These are phyloP conservation scores for Phylloscopus whistleri DNA, from an alignment of 2,113 vertebrate genomes.

Conservation along the genomic window DNA sequence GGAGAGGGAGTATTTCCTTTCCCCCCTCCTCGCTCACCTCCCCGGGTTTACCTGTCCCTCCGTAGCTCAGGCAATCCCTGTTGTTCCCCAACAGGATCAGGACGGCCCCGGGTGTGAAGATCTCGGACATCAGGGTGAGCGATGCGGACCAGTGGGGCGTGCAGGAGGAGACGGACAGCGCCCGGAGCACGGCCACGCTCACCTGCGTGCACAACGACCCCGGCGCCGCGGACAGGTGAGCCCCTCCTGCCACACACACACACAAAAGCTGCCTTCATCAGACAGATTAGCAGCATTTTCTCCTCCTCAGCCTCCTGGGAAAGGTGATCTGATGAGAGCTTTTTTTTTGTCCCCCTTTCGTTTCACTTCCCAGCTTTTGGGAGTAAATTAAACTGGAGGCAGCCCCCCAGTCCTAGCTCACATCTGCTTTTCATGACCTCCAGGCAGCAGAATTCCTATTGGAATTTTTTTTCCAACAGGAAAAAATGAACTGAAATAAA, in stretches of 20 bases:
- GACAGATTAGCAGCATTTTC: too few relatives aligned
- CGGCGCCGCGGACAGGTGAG: conserved; percentile 80
- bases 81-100: conserved; percentile 77
- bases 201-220: conserved; percentile 82
- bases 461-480: neutral
- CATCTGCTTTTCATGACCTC: neutral
- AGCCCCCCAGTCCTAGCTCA: neutral
- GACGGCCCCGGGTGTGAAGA: conserved; percentile 86
- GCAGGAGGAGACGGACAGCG: conserved; percentile 86
- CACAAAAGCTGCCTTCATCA: too few relatives aligned
- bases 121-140: conserved; percentile 82
- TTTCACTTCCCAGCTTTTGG: neutral
- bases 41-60: neutral
- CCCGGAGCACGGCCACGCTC: conserved; percentile 68
- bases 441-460: neutral
- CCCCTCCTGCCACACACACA: fast-evolving
- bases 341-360: neutral
- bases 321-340: neutral
- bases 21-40: neutral
- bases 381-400: neutral
- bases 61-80: neutral
- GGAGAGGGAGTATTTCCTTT: neutral
- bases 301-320: too few relatives aligned
- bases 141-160: conserved; percentile 88
- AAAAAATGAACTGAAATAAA: neutral